phyloP scores from a whole-genome alignment of 2,113 vertebrate species.

The Carollia perspicillata region DNA sequence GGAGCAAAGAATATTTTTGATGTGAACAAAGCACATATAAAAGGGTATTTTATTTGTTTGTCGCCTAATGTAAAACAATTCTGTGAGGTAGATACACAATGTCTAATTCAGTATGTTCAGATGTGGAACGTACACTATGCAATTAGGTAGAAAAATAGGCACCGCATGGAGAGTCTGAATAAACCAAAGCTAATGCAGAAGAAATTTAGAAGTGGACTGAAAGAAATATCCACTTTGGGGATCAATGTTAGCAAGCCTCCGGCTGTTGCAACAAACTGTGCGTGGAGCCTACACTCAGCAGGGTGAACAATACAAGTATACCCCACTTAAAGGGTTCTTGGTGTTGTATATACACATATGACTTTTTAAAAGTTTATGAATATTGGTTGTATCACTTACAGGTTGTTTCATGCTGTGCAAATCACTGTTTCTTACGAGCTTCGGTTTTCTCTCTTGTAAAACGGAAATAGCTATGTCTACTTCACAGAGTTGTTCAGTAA shows the following conservation, averaged over 20 bases:
- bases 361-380: not conserved
- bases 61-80: not conserved
- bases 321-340: not conserved
- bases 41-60: not conserved
- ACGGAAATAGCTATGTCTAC: not conserved
- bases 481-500: not conserved
- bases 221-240: not conserved
- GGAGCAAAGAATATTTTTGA: not conserved
- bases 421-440: not conserved
- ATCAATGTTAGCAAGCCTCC: not conserved
- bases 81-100: not conserved
- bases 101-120: not conserved
- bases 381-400: not conserved
- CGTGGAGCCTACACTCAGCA: rapidly evolving
- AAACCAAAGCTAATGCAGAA: not conserved
- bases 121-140: not conserved
- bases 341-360: not conserved
- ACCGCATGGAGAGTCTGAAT: not conserved
- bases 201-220: not conserved
- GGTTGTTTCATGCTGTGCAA: not conserved
- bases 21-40: not conserved
- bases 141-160: not conserved
- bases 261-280: not conserved
- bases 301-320: not conserved
- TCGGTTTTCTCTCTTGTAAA: slow-evolving; percentile 1